A percentile compares a stretch with the other conserved stretches of the same genome.
Conservation (phyloP, 2,888 invertebrate genomes). For the Serrognathus titanus region DNA sequence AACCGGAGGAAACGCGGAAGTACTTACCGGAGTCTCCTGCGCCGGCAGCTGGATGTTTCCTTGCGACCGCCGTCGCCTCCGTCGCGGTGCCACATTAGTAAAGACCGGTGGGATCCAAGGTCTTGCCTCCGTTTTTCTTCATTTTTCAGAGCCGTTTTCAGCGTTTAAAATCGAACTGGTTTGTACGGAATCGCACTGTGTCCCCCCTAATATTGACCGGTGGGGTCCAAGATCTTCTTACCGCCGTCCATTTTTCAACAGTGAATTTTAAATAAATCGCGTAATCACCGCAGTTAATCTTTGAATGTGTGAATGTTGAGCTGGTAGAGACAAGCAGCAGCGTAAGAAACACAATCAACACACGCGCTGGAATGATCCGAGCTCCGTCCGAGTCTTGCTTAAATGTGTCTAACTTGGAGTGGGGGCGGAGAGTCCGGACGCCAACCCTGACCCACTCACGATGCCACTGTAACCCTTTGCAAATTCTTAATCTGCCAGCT, state of each 20-base stretch:
- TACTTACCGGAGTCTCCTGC: conserved; percentile 49
- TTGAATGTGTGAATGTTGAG: conserved; percentile 8
- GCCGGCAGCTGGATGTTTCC: conserved; percentile 49
- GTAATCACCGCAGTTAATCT: conserved; percentile 5
- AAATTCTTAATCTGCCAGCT: conserved; percentile 17
- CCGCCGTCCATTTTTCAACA: conserved; percentile 43
- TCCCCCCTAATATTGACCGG: conserved; percentile 41
- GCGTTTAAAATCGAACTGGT: background rate
- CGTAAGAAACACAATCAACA: conserved; percentile 18
- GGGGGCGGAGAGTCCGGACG: conserved; percentile 43
- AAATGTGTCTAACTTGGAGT: conserved; percentile 38
- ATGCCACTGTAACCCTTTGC: conserved; percentile 44
- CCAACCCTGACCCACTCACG: conserved; percentile 49
- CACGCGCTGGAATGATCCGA: conserved; percentile 37
- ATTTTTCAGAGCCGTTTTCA: conserved; percentile 15
- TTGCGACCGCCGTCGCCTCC: conserved; percentile 49
- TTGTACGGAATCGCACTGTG: background rate
- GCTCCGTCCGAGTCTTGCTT: conserved; percentile 35
- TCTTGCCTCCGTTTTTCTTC: conserved; percentile 28
- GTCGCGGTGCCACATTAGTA: conserved; percentile 48
- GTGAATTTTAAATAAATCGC: background rate
- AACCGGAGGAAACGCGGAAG: conserved; percentile 21
- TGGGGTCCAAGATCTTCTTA: conserved; percentile 45
- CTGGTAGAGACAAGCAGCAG: conserved; percentile 2
- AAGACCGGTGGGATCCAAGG: conserved; percentile 46